These are phyloP conservation scores for Listronotus bonariensis DNA, from an alignment of 1,140 invertebrate genomes.

Conservation along the genomic window DNA sequence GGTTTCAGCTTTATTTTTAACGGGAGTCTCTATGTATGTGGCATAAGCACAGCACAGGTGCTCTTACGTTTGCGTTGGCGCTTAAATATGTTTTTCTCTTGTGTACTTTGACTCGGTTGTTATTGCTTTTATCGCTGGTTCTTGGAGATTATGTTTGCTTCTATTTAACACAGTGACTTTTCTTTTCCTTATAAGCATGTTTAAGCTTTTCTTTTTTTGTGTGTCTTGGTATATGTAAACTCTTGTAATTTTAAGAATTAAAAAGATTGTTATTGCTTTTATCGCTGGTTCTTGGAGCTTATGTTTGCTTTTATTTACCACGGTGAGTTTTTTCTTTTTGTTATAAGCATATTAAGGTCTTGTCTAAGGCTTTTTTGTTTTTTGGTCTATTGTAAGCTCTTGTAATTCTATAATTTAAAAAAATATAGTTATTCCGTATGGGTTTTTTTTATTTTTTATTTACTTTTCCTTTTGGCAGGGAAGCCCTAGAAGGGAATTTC, in stretches of 20 bases:
- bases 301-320: slow-evolving; percentile 16
- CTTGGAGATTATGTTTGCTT: slow-evolving; percentile 26
- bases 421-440: too few relatives aligned
- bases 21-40: slow-evolving; percentile 18
- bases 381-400: too few relatives aligned
- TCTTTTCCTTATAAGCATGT: too few relatives aligned
- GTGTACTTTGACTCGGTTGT: slow-evolving; percentile 28
- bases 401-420: too few relatives aligned
- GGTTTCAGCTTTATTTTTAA: slow-evolving; percentile 28
- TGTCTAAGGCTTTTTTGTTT: too few relatives aligned
- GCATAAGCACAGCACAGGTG: slow-evolving; percentile 29
- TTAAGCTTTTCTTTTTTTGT: too few relatives aligned
- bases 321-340: slow-evolving; percentile 3
- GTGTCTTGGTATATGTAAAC: too few relatives aligned
- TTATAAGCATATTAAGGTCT: not conserved
- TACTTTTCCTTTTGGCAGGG: too few relatives aligned
- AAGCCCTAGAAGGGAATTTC: too few relatives aligned
- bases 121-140: slow-evolving; percentile 30
- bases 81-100: slow-evolving; percentile 27
- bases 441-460: too few relatives aligned
- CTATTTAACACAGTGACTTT: too few relatives aligned
- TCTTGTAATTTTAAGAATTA: too few relatives aligned
- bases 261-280: slow-evolving; percentile 31
- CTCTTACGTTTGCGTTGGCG: slow-evolving; percentile 28
- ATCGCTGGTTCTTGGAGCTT: slow-evolving; percentile 28